Percentiles rank a stretch among this genome's conserved stretches.
Evolutionary conservation across 1,140 invertebrate genomes (phyloP).

Genomic region (Philotrypesis tridentata): DNA sequence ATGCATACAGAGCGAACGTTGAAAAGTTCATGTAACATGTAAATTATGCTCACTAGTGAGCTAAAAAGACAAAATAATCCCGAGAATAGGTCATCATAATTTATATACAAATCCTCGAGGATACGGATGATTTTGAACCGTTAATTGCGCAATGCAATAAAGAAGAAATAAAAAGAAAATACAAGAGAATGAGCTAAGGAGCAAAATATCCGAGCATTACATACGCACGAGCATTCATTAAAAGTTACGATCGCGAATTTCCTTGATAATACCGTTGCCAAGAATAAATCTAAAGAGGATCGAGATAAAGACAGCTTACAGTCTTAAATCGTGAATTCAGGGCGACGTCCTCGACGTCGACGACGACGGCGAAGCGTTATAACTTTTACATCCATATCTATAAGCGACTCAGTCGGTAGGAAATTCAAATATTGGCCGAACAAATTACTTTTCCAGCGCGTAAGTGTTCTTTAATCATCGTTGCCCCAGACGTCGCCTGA

Average conservation of each 20-base stretch:
- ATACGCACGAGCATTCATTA: neutral
- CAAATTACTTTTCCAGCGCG: neutral
- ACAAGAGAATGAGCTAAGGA: neutral
- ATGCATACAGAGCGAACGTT: neutral
- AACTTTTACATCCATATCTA: slow-evolving; percentile 8
- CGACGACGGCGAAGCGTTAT: neutral
- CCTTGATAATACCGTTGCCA: neutral
- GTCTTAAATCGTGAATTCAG: neutral
- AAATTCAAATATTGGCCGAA: slow-evolving; percentile 20
- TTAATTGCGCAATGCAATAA: neutral
- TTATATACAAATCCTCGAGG: neutral
- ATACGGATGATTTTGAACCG: too few relatives aligned
- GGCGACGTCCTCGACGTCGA: neutral
- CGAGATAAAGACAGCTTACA: slow-evolving; percentile 6
- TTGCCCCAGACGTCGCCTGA: neutral
- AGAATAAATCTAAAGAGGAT: neutral
- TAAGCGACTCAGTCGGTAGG: neutral
- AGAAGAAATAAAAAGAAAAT: neutral
- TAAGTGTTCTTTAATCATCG: slow-evolving; percentile 6
- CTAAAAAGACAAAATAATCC: neutral
- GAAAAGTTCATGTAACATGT: neutral
- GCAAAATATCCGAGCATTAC: neutral
- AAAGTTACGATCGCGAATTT: slow-evolving; percentile 21
- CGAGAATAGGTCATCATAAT: neutral
- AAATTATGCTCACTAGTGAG: too few relatives aligned